Conservation (phyloP, 2,888 invertebrate genomes). For the Isotomurus palustris region DNA sequence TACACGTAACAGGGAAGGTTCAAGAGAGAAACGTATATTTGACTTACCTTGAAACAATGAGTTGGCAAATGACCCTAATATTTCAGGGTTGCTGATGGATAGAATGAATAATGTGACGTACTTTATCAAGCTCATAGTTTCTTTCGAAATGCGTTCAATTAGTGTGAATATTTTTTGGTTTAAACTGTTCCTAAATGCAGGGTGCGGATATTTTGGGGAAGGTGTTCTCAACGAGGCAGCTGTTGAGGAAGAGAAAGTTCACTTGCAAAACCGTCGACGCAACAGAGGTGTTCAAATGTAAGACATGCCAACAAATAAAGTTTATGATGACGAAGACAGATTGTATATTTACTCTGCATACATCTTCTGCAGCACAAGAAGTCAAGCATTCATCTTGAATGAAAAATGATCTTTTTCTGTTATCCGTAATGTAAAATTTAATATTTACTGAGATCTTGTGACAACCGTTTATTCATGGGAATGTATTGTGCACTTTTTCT, state of each 20-base stretch:
- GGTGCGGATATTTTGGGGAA: not conserved
- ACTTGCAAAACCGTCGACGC: not conserved
- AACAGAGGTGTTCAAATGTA: too few species aligned
- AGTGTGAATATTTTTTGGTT: not conserved
- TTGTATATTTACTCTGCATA: not conserved
- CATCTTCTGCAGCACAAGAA: not conserved
- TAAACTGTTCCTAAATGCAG: not conserved
- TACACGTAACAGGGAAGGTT: too few species aligned
- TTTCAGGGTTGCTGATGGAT: not conserved
- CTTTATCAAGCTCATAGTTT: not conserved
- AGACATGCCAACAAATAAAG: too few species aligned
- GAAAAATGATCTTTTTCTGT: constrained; percentile 7
- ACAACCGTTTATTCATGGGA: not conserved
- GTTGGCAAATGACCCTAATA: constrained; percentile 6
- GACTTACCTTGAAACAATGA: constrained; percentile 14
- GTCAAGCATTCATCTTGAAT: not conserved
- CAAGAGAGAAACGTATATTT: not conserved
- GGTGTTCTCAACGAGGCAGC: too few species aligned
- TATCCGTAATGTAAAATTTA: constrained; percentile 1
- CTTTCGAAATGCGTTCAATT: not conserved
- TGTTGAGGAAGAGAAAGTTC: too few species aligned
- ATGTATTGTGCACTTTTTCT: too few species aligned
- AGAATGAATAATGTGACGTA: constrained; percentile 3
- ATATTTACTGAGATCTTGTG: constrained; percentile 10
- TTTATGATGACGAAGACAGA: too few species aligned